These are phyloP conservation scores for Galago senegalensis DNA, from an alignment of 2,797 vertebrate species.

Conservation along the genomic window DNA sequence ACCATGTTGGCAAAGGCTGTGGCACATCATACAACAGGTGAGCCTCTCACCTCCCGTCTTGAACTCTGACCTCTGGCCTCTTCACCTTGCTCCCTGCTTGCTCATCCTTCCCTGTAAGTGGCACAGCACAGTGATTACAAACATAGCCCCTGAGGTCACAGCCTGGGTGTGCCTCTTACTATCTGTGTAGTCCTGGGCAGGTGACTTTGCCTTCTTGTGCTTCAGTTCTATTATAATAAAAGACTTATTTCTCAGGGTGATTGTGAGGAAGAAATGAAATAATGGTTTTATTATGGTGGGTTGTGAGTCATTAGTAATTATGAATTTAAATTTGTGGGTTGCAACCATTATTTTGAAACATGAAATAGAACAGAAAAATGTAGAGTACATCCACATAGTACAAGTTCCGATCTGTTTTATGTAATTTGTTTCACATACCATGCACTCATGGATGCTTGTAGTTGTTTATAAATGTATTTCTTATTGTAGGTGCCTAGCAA, in stretches of 20 bases:
- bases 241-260: neutral
- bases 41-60: rapidly evolving
- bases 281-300: neutral
- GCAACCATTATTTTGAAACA: neutral
- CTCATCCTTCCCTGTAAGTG: neutral
- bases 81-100: neutral
- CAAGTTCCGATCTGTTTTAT: neutral
- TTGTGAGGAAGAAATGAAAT: neutral
- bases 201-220: neutral
- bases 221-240: neutral
- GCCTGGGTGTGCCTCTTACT: neutral
- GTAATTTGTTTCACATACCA: neutral
- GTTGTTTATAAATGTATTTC: neutral
- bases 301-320: neutral
- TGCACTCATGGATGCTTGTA: neutral
- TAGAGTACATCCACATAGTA: neutral
- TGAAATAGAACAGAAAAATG: neutral
- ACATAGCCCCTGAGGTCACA: neutral
- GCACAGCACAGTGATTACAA: neutral
- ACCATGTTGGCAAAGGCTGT: constrained; percentile 98
- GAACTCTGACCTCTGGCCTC: neutral
- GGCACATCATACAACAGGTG: constrained; percentile 97
- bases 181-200: neutral
- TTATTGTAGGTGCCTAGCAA: neutral
- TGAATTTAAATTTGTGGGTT: neutral